phyloP scores from a whole-genome alignment of 2,113 vertebrate species.

The Podarcis cretensis region DNA sequence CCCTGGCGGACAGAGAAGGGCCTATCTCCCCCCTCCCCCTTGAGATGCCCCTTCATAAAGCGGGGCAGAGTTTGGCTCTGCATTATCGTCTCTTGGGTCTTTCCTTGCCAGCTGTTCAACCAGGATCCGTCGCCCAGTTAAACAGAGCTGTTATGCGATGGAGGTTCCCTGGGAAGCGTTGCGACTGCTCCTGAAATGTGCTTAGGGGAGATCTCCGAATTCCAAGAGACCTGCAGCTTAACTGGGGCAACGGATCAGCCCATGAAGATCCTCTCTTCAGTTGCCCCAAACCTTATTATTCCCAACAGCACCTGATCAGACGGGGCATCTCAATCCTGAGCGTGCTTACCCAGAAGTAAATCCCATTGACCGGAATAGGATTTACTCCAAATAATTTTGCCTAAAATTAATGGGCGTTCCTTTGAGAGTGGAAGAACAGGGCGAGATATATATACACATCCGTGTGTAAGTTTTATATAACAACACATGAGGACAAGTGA shows the following conservation, averaged over 20 bases:
- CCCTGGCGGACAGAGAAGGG: neutral
- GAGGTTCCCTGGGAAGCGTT: neutral
- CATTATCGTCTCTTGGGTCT: accelerated
- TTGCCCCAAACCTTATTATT: neutral
- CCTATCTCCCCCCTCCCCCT: neutral
- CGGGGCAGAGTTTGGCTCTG: too few species aligned
- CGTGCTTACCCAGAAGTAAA: neutral
- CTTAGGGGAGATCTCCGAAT: neutral
- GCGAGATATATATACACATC: neutral
- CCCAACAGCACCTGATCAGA: neutral
- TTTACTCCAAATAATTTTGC: too few species aligned
- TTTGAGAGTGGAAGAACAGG: neutral
- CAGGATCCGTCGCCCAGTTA: neutral
- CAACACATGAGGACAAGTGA: neutral
- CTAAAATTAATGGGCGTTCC: neutral
- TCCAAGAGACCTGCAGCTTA: neutral
- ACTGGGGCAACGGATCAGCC: neutral
- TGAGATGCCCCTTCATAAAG: neutral
- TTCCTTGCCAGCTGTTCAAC: neutral
- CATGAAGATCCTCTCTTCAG: neutral
- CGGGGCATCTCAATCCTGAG: too few species aligned
- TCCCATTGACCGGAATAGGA: neutral
- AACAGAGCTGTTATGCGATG: neutral
- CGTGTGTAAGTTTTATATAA: neutral
- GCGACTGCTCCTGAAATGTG: neutral